Conservation (phyloP, 2,888 invertebrate genomes). For the Drosophila prostipennis region DNA sequence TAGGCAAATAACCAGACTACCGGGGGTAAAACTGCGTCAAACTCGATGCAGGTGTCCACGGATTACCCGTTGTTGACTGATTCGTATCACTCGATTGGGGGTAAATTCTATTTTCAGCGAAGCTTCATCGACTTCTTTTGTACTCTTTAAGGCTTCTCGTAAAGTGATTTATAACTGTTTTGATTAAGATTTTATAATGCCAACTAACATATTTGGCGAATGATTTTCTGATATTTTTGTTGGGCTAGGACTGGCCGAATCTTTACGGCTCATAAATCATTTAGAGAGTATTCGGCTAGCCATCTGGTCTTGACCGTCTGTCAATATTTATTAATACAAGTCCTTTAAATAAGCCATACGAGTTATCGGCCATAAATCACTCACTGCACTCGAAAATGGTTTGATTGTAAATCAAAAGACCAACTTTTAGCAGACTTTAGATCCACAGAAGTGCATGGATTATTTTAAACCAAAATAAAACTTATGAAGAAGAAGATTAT, state of each 20-base stretch:
- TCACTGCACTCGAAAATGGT: conserved; percentile 16
- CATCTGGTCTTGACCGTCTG: background rate
- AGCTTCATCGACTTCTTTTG: background rate
- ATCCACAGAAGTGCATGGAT: conserved; percentile 13
- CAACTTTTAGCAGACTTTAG: conserved; percentile 16
- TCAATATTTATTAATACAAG: conserved; percentile 14
- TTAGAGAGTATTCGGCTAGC: conserved; percentile 3
- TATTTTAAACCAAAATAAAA: conserved; percentile 5
- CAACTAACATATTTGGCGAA: background rate
- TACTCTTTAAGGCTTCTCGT: conserved; percentile 3
- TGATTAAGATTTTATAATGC: conserved; percentile 18
- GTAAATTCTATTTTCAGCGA: conserved; percentile 3
- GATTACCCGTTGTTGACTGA: conserved; percentile 25
- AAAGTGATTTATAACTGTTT: conserved; percentile 6
- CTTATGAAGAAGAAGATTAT: background rate
- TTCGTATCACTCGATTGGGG: conserved; percentile 29
- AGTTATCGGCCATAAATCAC: conserved; percentile 19
- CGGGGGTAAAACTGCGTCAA: conserved; percentile 29
- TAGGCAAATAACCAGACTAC: conserved; percentile 33
- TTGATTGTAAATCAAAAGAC: conserved; percentile 36
- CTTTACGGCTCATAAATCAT: conserved; percentile 4
- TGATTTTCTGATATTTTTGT: background rate
- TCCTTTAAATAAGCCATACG: conserved; percentile 24
- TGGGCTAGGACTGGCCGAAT: background rate
- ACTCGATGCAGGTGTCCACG: conserved; percentile 39